phyloP scores from a whole-genome alignment of 2,113 vertebrate species.

The Nothobranchius kuhntae region DNA sequence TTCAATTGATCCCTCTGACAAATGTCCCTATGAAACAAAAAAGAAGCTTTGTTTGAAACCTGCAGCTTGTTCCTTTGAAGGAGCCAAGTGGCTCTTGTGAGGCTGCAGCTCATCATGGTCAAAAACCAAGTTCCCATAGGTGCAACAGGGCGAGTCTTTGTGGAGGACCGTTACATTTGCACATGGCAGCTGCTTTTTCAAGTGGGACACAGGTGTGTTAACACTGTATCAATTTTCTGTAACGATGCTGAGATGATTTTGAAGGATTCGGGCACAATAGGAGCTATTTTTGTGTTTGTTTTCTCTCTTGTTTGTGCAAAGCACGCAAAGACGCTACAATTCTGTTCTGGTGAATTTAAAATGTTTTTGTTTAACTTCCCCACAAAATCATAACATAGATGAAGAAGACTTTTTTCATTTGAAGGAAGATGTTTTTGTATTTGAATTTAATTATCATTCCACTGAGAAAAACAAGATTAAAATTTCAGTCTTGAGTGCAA shows the following conservation, averaged over 20 bases:
- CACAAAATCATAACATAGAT: too few species aligned
- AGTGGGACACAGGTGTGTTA: constrained; percentile 77
- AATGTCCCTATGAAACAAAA: constrained; percentile 18
- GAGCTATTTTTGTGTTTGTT: not conserved
- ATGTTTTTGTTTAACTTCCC: too few species aligned
- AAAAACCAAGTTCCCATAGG: constrained; percentile 56
- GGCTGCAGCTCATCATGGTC: constrained; percentile 41
- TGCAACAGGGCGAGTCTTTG: constrained; percentile 17
- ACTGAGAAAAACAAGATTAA: too few species aligned
- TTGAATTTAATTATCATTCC: too few species aligned
- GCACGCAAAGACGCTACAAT: too few species aligned
- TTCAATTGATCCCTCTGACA: not conserved
- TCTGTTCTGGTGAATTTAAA: too few species aligned
- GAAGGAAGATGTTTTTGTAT: too few species aligned
- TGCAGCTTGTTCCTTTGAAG: constrained; percentile 49
- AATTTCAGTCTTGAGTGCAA: too few species aligned
- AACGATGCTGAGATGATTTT: constrained; percentile 54
- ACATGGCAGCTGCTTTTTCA: constrained; percentile 59
- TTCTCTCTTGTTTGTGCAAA: constrained; percentile 9
- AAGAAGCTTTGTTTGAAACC: constrained; percentile 13
- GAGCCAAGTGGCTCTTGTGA: constrained; percentile 10
- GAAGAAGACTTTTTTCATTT: too few species aligned
- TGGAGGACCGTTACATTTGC: constrained; percentile 62
- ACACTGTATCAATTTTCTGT: constrained; percentile 69
- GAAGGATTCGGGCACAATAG: constrained; percentile 20